phyloP scores from a whole-genome alignment of 2,797 vertebrate genomes.

The Myotis pilosus region DNA sequence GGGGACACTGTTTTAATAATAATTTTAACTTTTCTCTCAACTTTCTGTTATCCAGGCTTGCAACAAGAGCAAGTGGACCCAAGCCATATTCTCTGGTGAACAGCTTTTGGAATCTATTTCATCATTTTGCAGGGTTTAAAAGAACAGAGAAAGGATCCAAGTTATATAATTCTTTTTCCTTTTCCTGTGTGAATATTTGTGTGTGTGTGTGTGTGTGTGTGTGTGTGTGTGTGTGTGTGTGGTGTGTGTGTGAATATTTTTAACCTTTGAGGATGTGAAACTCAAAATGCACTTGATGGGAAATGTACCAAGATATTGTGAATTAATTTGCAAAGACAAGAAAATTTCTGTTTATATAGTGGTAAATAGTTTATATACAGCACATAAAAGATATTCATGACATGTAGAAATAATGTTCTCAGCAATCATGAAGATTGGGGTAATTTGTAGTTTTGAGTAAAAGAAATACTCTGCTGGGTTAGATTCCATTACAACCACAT shows the following conservation, averaged over 20 bases:
- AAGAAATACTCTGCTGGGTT: neutral
- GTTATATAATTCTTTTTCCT: neutral
- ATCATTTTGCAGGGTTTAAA: neutral
- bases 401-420: neutral
- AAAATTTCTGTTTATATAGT: neutral
- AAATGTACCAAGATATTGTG: neutral
- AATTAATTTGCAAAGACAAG: neutral
- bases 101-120: neutral
- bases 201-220: no score
- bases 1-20: neutral
- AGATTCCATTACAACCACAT: neutral
- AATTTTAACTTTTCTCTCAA: conserved; percentile 26
- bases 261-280: conserved; percentile 30
- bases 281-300: conserved; percentile 5
- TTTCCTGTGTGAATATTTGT: neutral
- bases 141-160: conserved; percentile 19
- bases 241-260: neutral
- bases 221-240: no score
- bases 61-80: neutral
- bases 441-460: neutral
- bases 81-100: neutral
- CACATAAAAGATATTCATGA: neutral
- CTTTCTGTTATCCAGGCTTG: neutral
- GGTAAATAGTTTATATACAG: neutral
- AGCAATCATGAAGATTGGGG: neutral